A percentile compares a stretch with the other conserved stretches of the same genome.
Evolutionary conservation across 2,888 invertebrate species (phyloP).

Genomic region (Caenorhabditis sp.): DNA sequence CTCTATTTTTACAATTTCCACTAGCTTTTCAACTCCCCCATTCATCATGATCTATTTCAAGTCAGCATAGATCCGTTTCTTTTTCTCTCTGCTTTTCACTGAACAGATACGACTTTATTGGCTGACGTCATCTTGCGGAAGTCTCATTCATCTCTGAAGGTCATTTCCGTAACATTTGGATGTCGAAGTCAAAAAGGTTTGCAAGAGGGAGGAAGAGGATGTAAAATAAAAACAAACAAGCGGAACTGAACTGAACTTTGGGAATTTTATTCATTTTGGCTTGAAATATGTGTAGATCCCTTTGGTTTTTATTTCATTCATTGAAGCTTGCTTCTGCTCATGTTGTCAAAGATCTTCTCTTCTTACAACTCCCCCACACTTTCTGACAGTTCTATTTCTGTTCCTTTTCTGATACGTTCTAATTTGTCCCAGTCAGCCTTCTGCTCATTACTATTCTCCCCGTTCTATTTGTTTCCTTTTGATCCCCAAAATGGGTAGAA

Average conservation of each 20-base stretch:
- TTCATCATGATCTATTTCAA: constrained; percentile 1
- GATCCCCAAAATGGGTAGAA: background rate
- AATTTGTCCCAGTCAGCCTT: background rate
- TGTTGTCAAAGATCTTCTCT: too few relatives aligned
- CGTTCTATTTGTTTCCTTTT: background rate
- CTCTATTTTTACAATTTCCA: background rate
- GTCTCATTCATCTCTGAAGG: constrained; percentile 9
- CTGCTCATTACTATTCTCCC: too few relatives aligned
- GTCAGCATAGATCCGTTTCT: background rate
- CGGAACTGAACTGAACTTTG: background rate
- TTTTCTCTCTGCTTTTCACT: background rate
- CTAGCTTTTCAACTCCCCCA: background rate
- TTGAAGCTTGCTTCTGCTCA: too few relatives aligned
- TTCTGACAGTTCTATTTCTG: constrained; percentile 7
- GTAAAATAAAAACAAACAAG: background rate
- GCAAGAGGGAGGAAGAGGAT: background rate
- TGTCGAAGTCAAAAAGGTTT: background rate
- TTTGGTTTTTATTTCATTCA: too few relatives aligned
- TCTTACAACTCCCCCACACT: background rate
- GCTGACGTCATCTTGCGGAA: constrained; percentile 2
- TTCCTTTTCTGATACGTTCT: background rate
- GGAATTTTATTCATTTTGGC: background rate
- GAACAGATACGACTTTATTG: background rate
- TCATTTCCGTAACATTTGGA: constrained; percentile 5
- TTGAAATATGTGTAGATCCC: too few relatives aligned